Base-by-base conservation (phyloP, 2,888 invertebrate genomes). In the Perithous albicinctus region DNA sequence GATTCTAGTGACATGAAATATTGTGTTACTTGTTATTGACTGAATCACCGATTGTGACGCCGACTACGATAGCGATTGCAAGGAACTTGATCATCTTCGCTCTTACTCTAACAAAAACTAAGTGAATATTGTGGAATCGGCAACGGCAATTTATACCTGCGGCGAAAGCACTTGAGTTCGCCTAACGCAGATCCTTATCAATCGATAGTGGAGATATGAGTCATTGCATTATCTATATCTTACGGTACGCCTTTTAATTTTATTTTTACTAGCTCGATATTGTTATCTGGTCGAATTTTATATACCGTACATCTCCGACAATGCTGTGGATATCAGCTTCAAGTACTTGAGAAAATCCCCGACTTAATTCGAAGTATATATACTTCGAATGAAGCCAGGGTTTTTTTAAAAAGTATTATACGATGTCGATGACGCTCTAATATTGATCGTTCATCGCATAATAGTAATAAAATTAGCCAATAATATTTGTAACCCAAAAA, bases 1-100 rank as follows among this genome's bases (percentile, higher is more conserved):
- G 18, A 8, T 46, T 56, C 1, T 12, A 35, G 35, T 23, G 35
- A 41, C 5, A 23, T 41, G n/a, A 1, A 12, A 23, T 10, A 8
- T 61, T 38, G 6, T 61, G 7, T 20, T 38, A 6, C 1, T 56
- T 32, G 8, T 15, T 32, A 29, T 29, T 56, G 1, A 70, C n/a
- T 32, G 43, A 41, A n/a, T 82, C 41, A 83, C 83, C 78, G 18
- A 72, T 15, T 32, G 59, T 59, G 20, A 48, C 29, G 35, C 63
- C 73, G 26, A 82, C 18, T 23, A 83, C 67, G 43, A 35, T 76
- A 4, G 72, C 7, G 7, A 85, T 56, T 56, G 61, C 32, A 8
- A 80, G 3, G 6, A 82, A 51, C 51, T 83, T 78, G 43, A 78
- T 77, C 86, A 86, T 86, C 63, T 70, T 85, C 41, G 59, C 35